Base-by-base conservation (phyloP, 2,113 vertebrate genomes). In the Oreochromis tanganicae region DNA sequence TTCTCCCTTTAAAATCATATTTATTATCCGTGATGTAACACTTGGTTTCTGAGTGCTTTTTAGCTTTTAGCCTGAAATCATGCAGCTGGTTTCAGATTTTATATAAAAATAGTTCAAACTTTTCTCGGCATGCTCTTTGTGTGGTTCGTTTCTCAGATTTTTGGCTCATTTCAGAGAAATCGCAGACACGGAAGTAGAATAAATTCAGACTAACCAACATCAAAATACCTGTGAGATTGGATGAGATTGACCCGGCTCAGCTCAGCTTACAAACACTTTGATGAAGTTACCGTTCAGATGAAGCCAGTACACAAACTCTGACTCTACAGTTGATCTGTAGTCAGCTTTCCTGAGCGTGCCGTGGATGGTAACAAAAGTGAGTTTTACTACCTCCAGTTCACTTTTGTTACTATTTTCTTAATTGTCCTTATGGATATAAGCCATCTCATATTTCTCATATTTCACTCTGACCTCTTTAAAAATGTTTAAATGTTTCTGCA, bases 351-450 rank as follows among this genome's bases (percentile, higher is more conserved):
- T 38, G 10, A 66, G 61, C 0, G 17, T 11, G 63, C 7, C 7
- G 19, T 66, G 2, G 61, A 13, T 38, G 34, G 61, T n/a, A 66
- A 38, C 10, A n/a, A 38, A 7, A 66, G 34, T 21, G 0, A 0
- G 4, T 5, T 38, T 38, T 38, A 13, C n/a, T 66, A 38, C 2
- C 32, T 36, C 6, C 32, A 66, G 10, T 66, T 66, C 61, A 66
- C 5, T 36, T 66, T 21, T 21, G 34, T 68, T 38, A 41, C 19
- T 8, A 4, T 9, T 71, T 71, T 71, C 0, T 71, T 27, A 41
- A 71, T 24, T 16, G 21, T 46, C 13, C 3, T 27, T 16, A 43
- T 46, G 66, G 21, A 46, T 46, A 9, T 27, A 71, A 46, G 21
- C 36, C 66, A 73, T n/a, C n/a, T n/a, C n/a, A n/a, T n/a, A n/a